Conservation (phyloP, 2,113 vertebrate genomes). For the rat (Rattus norvegicus) region DNA sequence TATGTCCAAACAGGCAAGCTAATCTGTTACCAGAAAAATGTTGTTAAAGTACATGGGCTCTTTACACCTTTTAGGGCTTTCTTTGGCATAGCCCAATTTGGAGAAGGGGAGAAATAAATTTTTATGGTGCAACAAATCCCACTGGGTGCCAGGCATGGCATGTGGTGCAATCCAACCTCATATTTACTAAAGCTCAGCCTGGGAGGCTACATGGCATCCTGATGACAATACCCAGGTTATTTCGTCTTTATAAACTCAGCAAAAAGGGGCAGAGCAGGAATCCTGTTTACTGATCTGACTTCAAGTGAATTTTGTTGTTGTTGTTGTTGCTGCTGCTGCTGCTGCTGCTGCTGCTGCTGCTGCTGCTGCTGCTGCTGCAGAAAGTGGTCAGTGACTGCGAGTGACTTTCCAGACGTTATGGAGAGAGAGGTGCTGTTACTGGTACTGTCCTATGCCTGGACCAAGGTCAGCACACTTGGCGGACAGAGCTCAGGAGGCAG, state of each 20-base stretch:
- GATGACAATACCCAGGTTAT: not conserved
- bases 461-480: not conserved
- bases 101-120: conserved; percentile 38
- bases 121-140: not conserved
- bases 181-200: not conserved
- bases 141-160: not conserved
- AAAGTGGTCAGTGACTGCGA: not conserved
- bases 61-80: conserved; percentile 24
- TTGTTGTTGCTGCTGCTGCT: not conserved
- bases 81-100: conserved; percentile 13
- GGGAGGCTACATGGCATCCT: not conserved
- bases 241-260: not conserved
- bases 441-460: not conserved
- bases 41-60: not conserved
- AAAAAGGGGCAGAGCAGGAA: not conserved
- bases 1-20: not conserved
- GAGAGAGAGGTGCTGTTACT: not conserved
- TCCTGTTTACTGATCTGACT: not conserved
- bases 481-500: not conserved
- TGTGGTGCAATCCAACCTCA: not conserved
- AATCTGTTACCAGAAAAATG: not conserved
- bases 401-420: conserved; percentile 14
- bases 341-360: not conserved
- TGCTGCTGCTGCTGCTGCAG: not conserved
- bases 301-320: not conserved